Evolutionary conservation across 2,888 invertebrate species (phyloP).

Genomic region (Noctua janthina): DNA sequence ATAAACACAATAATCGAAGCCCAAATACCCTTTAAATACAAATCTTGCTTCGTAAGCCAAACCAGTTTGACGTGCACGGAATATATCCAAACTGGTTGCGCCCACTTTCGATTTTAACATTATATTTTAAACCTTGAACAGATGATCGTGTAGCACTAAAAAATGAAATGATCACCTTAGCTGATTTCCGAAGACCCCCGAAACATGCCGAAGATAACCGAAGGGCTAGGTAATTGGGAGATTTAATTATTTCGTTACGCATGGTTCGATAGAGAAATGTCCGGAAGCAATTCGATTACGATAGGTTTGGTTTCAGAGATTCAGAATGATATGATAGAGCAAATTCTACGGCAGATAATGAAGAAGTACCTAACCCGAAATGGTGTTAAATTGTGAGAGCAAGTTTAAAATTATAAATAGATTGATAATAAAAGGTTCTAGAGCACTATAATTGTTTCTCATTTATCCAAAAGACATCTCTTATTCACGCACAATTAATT

Average conservation of each 20-base stretch:
- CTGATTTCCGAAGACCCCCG: background rate
- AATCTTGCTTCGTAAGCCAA: slow-evolving; percentile 7
- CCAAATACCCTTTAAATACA: background rate
- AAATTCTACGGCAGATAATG: background rate
- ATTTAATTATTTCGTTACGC: background rate
- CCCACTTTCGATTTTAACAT: slow-evolving; percentile 46
- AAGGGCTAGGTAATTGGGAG: background rate
- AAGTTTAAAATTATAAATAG: background rate
- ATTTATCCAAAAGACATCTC: background rate
- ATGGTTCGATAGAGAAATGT: background rate
- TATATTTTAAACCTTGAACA: background rate
- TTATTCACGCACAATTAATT: background rate
- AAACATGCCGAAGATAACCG: background rate
- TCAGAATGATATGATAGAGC: background rate
- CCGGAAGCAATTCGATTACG: background rate
- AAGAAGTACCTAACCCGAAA: background rate
- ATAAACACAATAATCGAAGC: slow-evolving; percentile 7
- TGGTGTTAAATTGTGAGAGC: background rate
- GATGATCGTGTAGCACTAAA: slow-evolving; percentile 4
- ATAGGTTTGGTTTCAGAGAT: background rate
- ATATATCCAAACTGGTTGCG: slow-evolving; percentile 41
- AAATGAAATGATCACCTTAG: slow-evolving; percentile 1
- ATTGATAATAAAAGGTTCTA: background rate
- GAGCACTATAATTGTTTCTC: background rate
- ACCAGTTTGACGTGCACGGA: slow-evolving; percentile 34